Percentiles rank a stretch among this genome's conserved stretches.
phyloP scores from a whole-genome alignment of 2,113 vertebrate genomes.

The Chrysochloris asiatica region DNA sequence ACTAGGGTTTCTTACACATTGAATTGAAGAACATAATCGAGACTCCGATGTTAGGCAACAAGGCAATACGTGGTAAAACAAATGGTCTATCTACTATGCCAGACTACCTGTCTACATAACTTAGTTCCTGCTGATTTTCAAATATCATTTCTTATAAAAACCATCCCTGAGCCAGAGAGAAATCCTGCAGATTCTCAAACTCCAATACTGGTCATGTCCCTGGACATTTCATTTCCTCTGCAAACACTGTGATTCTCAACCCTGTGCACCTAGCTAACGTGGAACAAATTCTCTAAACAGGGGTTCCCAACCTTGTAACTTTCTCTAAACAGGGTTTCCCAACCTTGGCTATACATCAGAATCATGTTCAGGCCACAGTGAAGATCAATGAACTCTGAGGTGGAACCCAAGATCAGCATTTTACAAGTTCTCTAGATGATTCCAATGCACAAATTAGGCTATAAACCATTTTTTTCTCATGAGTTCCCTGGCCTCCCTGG shows the following conservation, averaged over 20 bases:
- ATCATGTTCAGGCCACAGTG: background rate
- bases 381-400: background rate
- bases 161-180: background rate
- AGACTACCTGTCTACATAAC: background rate
- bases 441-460: background rate
- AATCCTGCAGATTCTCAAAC: background rate
- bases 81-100: background rate
- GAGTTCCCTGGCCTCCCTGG: background rate
- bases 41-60: background rate
- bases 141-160: slow-evolving; percentile 6
- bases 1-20: background rate
- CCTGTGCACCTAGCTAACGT: background rate
- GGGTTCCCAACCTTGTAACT: background rate
- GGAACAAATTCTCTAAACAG: background rate
- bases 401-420: background rate
- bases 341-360: background rate
- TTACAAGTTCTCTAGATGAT: background rate
- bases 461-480: background rate
- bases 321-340: slow-evolving; percentile 2
- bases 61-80: background rate
- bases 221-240: background rate
- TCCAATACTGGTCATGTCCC: background rate
- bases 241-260: background rate
- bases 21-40: background rate
- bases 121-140: background rate